Evolutionary conservation across 2,888 invertebrate species (phyloP).

Genomic region (Scaeva pyrastri): DNA sequence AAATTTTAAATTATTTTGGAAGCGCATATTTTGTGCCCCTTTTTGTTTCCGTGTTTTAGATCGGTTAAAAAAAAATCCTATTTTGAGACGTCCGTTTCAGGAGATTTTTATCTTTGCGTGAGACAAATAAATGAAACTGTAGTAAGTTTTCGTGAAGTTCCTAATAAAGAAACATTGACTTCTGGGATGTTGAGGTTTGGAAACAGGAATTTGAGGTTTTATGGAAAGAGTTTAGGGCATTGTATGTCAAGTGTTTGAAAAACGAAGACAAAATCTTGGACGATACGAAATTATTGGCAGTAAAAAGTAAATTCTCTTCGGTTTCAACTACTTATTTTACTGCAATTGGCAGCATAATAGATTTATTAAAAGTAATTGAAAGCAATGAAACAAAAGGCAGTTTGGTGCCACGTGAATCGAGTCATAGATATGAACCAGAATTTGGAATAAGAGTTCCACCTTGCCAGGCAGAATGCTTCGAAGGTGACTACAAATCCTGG

Average conservation of each 20-base stretch:
- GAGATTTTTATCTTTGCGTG: neutral
- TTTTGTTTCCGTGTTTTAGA: too few species aligned
- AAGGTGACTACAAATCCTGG: too few species aligned
- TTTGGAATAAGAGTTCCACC: too few species aligned
- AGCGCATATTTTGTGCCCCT: too few species aligned
- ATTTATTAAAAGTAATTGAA: too few species aligned
- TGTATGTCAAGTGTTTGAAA: neutral
- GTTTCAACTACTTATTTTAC: neutral
- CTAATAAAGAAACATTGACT: neutral
- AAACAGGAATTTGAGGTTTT: constrained; percentile 12
- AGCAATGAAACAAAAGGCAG: too few species aligned
- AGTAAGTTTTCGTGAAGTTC: neutral
- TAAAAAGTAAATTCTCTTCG: neutral
- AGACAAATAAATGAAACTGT: neutral
- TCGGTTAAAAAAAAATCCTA: too few species aligned
- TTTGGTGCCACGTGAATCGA: too few species aligned
- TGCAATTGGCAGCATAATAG: neutral
- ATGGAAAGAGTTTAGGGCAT: neutral
- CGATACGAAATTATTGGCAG: neutral
- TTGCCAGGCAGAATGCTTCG: too few species aligned
- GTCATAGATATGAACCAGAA: too few species aligned
- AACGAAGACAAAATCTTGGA: constrained; percentile 8
- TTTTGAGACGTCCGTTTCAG: too few species aligned
- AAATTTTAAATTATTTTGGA: too few species aligned
- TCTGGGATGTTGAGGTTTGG: neutral